Evolutionary conservation across 2,113 vertebrate genomes (phyloP), one percentile per base, ranked within the genome.

Genomic region (Plotosus lineatus): DNA sequence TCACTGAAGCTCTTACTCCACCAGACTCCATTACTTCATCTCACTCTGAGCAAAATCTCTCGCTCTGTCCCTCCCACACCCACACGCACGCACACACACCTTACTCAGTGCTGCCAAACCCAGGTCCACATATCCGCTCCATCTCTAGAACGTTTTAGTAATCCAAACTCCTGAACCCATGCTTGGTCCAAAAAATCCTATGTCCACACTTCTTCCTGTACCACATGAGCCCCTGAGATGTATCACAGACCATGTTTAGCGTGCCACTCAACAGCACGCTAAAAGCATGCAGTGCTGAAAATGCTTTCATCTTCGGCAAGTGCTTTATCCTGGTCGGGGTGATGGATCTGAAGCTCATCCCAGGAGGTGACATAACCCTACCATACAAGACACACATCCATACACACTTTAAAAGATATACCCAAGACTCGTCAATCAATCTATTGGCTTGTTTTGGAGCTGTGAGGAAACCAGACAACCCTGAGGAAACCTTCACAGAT

Each of bases 71-170:
- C 56, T 50, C 48, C 12, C 68, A 48, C 42, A 19, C 68, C 46
- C 68, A 31, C 68, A 44, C 66, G 46, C 66, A 71, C 51, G 15
- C 11, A 51, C 56, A 48, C 75, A 50, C 60, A 63, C 53, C 4
- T 21, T 48, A 26, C 73, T 80, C 50, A 21, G 36, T 80, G 73
- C 69, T 78, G 68, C 56, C 76, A 75, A 74, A 14, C 68, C 46
- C 26, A 61, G 21, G 19, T 77, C 53, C 40, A 60, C 77, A 53
- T 31, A 36, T 63, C 55, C 23, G 38, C 56, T 48, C 38, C 1
- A 28, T 61, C 56, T 44, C 38, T 21, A 38, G 48, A n/a, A 73
- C 69, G 51, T 19, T 28, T 23, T 17, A 23, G 69, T 36, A 51
- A 73, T 73, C 28, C 19, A 36, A 73, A 73, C 69, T 72, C 46